Evolutionary conservation across 2,113 vertebrate genomes (phyloP).

Genomic region (Lutjanus erythropterus): DNA sequence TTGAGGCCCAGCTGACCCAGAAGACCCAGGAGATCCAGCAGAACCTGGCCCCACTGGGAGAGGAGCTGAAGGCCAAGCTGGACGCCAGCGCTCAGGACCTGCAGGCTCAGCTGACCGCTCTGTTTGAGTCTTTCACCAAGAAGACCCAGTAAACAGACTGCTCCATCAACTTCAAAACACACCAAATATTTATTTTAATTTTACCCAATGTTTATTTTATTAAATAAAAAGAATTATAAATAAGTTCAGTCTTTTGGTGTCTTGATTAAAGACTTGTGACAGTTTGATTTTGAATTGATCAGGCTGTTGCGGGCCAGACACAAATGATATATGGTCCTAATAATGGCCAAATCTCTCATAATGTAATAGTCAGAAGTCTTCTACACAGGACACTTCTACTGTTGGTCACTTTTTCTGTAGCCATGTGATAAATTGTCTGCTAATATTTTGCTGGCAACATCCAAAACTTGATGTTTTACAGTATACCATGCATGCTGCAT

Average conservation of each 20-base stretch:
- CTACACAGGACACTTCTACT: too few relatives aligned
- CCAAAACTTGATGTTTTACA: too few relatives aligned
- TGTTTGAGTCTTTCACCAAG: constrained; percentile 73
- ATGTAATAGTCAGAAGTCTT: too few relatives aligned
- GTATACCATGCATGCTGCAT: too few relatives aligned
- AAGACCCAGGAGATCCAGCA: constrained; percentile 70
- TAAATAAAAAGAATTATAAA: constrained; percentile 22
- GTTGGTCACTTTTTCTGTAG: too few relatives aligned
- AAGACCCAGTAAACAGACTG: constrained; percentile 58
- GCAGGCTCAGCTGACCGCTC: constrained; percentile 44
- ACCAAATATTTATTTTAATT: constrained; percentile 38
- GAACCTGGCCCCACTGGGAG: constrained; percentile 61
- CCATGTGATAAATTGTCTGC: too few relatives aligned
- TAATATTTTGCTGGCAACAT: too few relatives aligned
- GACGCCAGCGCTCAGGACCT: constrained; percentile 61
- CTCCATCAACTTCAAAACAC: constrained; percentile 1
- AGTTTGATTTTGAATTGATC: too few relatives aligned
- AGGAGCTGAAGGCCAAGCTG: constrained; percentile 66
- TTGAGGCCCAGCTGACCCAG: constrained; percentile 67
- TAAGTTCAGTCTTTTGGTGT: neutral
- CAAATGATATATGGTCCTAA: too few relatives aligned
- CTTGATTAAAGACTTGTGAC: neutral
- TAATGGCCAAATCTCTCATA: too few relatives aligned
- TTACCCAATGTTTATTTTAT: neutral
- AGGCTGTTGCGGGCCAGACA: too few relatives aligned